Evolutionary conservation across 2,797 vertebrate species (phyloP).

Genomic region (Crenichthys baileyi): DNA sequence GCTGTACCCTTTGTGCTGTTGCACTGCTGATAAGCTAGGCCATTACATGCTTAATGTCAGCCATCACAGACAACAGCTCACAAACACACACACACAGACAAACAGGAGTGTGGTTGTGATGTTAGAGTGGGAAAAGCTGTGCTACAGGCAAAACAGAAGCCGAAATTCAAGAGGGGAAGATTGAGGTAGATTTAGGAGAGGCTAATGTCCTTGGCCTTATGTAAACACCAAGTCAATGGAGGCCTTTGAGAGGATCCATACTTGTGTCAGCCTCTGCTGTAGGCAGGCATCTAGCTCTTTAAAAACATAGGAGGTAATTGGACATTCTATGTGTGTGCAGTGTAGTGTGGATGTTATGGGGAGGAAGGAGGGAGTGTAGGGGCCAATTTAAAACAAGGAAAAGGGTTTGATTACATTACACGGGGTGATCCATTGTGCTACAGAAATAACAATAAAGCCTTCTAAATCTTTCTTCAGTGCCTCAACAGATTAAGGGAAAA

Average conservation of each 20-base stretch:
- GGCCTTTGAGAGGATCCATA: conserved; percentile 68
- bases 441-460: conserved; percentile 71
- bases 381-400: conserved; percentile 71
- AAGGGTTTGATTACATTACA: conserved; percentile 79
- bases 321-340: conserved; percentile 34
- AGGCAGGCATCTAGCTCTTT: conserved; percentile 61
- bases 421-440: conserved; percentile 70
- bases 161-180: conserved; percentile 41
- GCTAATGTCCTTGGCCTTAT: conserved; percentile 68
- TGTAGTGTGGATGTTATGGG: conserved; percentile 31
- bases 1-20: conserved; percentile 23
- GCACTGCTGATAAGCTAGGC: conserved; percentile 22
- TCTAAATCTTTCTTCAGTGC: conserved; percentile 72
- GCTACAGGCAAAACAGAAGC: conserved; percentile 44
- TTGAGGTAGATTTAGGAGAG: conserved; percentile 64
- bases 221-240: conserved; percentile 73
- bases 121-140: conserved; percentile 15
- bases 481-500: conserved; percentile 71
- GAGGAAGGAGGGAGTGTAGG: conserved; percentile 28
- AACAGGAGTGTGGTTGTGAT: conserved; percentile 24
- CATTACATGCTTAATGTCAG: conserved; percentile 45
- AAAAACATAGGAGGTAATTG: conserved; percentile 56
- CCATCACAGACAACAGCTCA: conserved; percentile 13
- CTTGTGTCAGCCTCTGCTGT: conserved; percentile 50
- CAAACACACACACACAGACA: conserved; percentile 7